A percentile compares a stretch with the other conserved stretches of the same genome.
Conservation (phyloP, 2,888 invertebrate genomes). For the Acleris holmiana region DNA sequence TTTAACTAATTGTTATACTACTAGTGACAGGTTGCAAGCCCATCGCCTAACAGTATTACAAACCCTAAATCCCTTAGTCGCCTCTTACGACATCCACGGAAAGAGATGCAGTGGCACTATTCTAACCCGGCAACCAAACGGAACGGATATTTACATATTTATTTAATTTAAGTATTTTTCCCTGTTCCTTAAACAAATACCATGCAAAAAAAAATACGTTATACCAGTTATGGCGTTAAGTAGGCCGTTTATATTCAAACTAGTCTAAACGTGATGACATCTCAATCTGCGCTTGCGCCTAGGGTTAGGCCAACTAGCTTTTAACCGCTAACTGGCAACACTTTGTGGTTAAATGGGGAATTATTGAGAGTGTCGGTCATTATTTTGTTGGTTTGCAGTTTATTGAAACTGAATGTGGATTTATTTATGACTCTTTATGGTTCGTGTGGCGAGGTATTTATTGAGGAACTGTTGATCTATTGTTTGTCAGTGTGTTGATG, state of each 20-base stretch:
- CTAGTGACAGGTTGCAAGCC: too few relatives aligned
- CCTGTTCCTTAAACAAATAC: slow-evolving; percentile 2
- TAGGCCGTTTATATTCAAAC: slow-evolving; percentile 72
- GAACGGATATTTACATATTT: too few relatives aligned
- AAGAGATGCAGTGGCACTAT: too few relatives aligned
- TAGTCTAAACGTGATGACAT: slow-evolving; percentile 66
- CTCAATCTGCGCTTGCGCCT: slow-evolving; percentile 66
- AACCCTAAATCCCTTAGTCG: too few relatives aligned
- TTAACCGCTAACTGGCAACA: slow-evolving; percentile 8
- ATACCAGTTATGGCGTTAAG: slow-evolving; percentile 53
- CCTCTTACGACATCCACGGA: too few relatives aligned
- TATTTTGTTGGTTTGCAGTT: neutral
- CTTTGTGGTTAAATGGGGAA: neutral
- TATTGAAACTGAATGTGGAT: slow-evolving; percentile 8
- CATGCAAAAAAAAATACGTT: slow-evolving; percentile 1
- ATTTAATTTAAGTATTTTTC: slow-evolving; percentile 5
- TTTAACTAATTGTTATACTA: too few relatives aligned
- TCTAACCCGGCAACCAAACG: too few relatives aligned
- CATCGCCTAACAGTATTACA: too few relatives aligned
- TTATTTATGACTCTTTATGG: slow-evolving; percentile 3
- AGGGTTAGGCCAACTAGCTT: slow-evolving; percentile 29
- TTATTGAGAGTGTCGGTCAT: slow-evolving; percentile 6
- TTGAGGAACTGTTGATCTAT: neutral
- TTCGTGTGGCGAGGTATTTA: neutral
- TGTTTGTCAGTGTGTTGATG: neutral